These are phyloP conservation scores for Schizothorax lantsangensis DNA, from an alignment of 2,797 vertebrate species.

Conservation along the genomic window DNA sequence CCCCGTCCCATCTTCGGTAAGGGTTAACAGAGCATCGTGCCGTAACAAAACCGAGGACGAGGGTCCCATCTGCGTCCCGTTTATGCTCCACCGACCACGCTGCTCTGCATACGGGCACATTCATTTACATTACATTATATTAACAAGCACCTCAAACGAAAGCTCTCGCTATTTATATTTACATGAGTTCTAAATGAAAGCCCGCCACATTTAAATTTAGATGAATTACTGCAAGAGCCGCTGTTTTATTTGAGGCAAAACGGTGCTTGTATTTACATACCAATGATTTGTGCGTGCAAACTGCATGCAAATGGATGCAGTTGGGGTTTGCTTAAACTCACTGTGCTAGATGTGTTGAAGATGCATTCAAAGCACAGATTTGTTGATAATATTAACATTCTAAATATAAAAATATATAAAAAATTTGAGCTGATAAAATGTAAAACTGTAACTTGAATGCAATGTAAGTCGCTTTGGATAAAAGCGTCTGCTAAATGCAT, in stretches of 20 bases:
- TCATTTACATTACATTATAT: constrained; percentile 53
- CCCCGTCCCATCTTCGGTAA: constrained; percentile 35
- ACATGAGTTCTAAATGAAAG: constrained; percentile 38
- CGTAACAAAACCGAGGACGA: constrained; percentile 31
- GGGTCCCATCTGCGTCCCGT: constrained; percentile 56
- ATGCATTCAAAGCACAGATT: not conserved
- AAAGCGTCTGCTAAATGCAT: too few relatives aligned
- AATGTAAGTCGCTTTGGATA: too few relatives aligned
- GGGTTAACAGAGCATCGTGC: constrained; percentile 51
- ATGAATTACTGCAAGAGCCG: constrained; percentile 43
- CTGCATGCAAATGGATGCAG: constrained; percentile 18
- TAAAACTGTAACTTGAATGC: too few relatives aligned
- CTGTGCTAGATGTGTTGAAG: not conserved
- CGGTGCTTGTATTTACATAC: constrained; percentile 36
- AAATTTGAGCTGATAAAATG: too few relatives aligned
- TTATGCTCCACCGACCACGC: constrained; percentile 36
- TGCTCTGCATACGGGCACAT: constrained; percentile 30
- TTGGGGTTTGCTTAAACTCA: not conserved
- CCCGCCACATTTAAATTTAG: constrained; percentile 46
- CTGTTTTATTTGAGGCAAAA: constrained; percentile 2
- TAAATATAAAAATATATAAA: not conserved
- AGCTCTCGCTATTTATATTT: constrained; percentile 24
- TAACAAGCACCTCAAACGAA: constrained; percentile 39
- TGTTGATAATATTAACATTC: not conserved
- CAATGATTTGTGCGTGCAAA: constrained; percentile 30